Conservation (phyloP, 2,888 invertebrate species). For the Trichopoda pennipes region DNA sequence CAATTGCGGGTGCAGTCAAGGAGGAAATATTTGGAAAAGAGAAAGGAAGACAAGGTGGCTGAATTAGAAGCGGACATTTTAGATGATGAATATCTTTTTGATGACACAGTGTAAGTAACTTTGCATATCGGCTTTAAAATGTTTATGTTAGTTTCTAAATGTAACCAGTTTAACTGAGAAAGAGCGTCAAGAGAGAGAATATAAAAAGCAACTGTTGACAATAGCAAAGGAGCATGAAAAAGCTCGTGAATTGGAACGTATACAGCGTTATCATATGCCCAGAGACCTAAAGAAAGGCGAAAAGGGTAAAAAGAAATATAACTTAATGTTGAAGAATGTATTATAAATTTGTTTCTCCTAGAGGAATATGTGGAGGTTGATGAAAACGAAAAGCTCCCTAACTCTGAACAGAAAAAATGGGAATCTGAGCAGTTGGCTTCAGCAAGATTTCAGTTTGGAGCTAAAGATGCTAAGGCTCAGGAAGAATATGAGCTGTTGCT, state of each 20-base stretch:
- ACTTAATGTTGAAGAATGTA: background rate
- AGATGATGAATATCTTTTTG: conserved; percentile 98
- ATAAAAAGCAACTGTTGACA: conserved; percentile 93
- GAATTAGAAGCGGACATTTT: conserved; percentile 96
- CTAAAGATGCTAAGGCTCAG: conserved; percentile 88
- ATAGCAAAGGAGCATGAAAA: conserved; percentile 97
- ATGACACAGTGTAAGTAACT: conserved; percentile 88
- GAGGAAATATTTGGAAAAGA: conserved; percentile 95
- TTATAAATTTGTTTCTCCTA: conserved; percentile 64
- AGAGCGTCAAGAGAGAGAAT: conserved; percentile 91
- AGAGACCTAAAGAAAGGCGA: conserved; percentile 90
- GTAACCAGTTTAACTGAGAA: conserved; percentile 88
- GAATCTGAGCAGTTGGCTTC: conserved; percentile 98
- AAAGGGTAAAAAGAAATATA: conserved; percentile 81
- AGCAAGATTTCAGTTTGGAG: conserved; percentile 95
- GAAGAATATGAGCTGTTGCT: conserved; percentile 95
- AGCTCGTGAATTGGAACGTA: conserved; percentile 94
- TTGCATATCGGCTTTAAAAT: background rate
- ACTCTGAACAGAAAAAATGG: conserved; percentile 96
- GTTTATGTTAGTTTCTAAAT: conserved; percentile 70
- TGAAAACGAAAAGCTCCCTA: conserved; percentile 90
- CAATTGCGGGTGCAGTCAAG: conserved; percentile 94
- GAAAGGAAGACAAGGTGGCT: conserved; percentile 97
- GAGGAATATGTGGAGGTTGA: conserved; percentile 92
- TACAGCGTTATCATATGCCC: conserved; percentile 97